Evolutionary conservation across 2,888 invertebrate species (phyloP), one percentile per base, ranked within the genome.

Genomic region (Acrobasis suavella): DNA sequence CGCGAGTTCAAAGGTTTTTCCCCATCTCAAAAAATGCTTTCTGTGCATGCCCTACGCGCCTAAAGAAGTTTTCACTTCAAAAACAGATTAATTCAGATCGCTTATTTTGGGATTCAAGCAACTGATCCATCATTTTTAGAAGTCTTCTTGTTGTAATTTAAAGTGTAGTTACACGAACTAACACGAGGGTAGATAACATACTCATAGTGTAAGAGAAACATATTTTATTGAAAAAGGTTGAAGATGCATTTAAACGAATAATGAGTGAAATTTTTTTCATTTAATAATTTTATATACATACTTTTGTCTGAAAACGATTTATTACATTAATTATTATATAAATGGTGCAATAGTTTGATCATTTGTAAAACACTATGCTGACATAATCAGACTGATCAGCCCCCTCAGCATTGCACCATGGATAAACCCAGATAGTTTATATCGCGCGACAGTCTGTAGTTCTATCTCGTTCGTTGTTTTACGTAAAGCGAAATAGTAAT

Each of bases 181-280:
- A 63, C 38, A 64, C 62, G 56, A 56, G 51, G 42, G 63, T 64
- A 39, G 58, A 60, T 60, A 62, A 62, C 65, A 64, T 68, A 65
- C 64, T 64, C 64, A 62, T 75, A 73, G 32, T 51, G 64, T 49
- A 70, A 65, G 64, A 50, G 62, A 49, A 49, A 63, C 56, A 65
- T 65, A 63, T 60, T 46, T 65, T 66, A 54, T 14, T 58, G 61
- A 66, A 63, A 69, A 63, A 42, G 39, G 64, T 65, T 52, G 50
- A 62, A 65, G 58, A 72, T 71, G 76, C 79, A 77, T 77, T 76
- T 77, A 78, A 62, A 58, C 62, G 58, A 68, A 64, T 65, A 69
- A 61, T 46, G 62, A 69, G 65, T 69, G 65, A 67, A 58, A 39
- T 59, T 54, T 17, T 64, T 55, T 56, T 50, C 17, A 58, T 61